phyloP scores from a whole-genome alignment of 2,797 vertebrate genomes.

The Falco naumanni region DNA sequence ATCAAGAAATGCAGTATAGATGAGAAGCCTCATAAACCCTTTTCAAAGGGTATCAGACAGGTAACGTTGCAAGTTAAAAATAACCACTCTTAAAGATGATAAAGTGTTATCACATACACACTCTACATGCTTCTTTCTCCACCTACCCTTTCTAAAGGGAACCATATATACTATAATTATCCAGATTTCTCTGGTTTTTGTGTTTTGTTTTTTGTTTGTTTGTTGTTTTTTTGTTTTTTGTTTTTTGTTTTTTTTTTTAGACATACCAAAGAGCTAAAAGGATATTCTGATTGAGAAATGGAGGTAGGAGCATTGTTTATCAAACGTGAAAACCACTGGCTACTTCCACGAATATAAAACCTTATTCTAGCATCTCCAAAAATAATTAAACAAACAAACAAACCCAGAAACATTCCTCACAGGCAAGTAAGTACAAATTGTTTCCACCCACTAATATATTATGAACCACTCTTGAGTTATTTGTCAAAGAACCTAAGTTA shows the following conservation, averaged over 20 bases:
- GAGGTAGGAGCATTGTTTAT: background rate
- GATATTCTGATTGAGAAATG: background rate
- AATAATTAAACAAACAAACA: background rate
- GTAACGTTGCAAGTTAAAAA: background rate
- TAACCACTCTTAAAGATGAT: background rate
- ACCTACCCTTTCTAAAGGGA: background rate
- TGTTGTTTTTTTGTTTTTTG: background rate
- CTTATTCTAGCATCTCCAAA: background rate
- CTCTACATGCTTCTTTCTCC: background rate
- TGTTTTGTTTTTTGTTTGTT: background rate
- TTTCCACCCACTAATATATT: background rate
- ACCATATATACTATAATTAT: background rate
- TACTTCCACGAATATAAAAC: background rate
- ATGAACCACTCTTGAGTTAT: background rate
- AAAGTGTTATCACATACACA: background rate
- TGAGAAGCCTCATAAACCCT: background rate
- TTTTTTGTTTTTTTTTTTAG: background rate
- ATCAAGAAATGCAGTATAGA: background rate
- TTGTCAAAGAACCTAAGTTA: background rate
- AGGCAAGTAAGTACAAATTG: background rate
- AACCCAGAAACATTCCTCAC: background rate
- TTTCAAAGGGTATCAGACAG: background rate
- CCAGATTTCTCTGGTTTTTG: background rate
- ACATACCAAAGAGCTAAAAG: background rate
- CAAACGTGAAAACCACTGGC: background rate